Conservation (phyloP, 2,797 vertebrate genomes). For the Graptemys geographica region DNA sequence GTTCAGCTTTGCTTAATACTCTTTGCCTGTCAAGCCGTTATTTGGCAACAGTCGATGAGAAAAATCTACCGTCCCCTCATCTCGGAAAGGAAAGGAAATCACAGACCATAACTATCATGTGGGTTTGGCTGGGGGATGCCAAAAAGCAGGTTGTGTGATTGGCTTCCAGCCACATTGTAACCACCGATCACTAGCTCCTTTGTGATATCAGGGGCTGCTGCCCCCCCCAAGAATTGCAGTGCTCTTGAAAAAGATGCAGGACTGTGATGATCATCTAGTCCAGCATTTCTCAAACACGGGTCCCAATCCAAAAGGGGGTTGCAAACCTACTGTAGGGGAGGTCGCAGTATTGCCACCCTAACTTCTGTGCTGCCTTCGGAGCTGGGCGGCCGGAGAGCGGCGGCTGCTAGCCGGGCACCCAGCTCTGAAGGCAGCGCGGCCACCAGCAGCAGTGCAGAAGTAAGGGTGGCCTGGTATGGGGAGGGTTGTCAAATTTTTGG, state of each 20-base stretch:
- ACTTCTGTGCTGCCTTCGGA: no score
- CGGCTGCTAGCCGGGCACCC: no score
- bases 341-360: no score
- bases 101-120: rapidly evolving
- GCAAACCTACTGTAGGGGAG: no score
- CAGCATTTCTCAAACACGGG: no score
- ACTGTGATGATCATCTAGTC: not conserved
- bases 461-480: no score
- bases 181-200: not conserved
- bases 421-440: no score
- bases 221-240: rapidly evolving
- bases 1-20: not conserved
- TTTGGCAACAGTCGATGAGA: not conserved
- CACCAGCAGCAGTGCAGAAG: no score
- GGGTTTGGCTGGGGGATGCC: not conserved
- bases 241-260: not conserved
- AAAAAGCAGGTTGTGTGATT: not conserved
- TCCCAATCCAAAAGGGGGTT: no score
- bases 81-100: not conserved
- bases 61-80: not conserved
- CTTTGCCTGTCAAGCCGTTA: not conserved
- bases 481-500: no score
- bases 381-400: no score
- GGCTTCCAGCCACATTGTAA: not conserved
- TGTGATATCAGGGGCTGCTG: not conserved